Base-by-base conservation (phyloP, 2,113 vertebrate species). In the Salvelinus fontinalis region DNA sequence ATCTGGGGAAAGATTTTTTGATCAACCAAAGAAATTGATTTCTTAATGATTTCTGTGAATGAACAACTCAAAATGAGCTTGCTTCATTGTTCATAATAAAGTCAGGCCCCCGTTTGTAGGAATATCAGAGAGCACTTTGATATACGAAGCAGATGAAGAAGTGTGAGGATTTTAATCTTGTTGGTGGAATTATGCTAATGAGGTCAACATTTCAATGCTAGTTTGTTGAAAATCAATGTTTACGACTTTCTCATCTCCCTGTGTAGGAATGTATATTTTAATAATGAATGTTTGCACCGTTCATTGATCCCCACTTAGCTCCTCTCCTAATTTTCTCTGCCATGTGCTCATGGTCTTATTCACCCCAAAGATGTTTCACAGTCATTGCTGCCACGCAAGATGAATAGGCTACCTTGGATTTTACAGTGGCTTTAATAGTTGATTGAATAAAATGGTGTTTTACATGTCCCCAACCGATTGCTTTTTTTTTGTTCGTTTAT, bases 21-120 rank as follows among this genome's bases (percentile, higher is more conserved):
- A 85, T 81, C 75, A 79, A 59, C 82, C 75, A 71, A 4, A 16
- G 44, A 67, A 65, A 78, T 67, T 49, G 51, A 60, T 78, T 76
- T 69, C n/a, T 29, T 73, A 80, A 72, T 54, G 27, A 71, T 75
- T 76, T 81, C 29, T 70, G 70, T 71, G 39, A 22, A 54, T 13
- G 48, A 74, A 57, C 34, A 65, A 48, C 5, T 67, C 16, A n/a
- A 69, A 73, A 31, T 34, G 16, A 70, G 67, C 7, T 34, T 18
- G n/a, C 13, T 70, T 70, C 49, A 62, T 80, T 77, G 60, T 59
- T 54, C 29, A 31, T 29, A 62, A 75, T 78, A 70, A 81, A 73
- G 70, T 72, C 22, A 13, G 75, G 54, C 44, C 54, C 9, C 11
- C 9, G 4, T 67, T 48, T 67, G 60, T 27, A 60, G n/a, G 48